A percentile compares a stretch with the other conserved stretches of the same genome.
phyloP scores from a whole-genome alignment of 2,797 vertebrate genomes.

The Anabacerthia variegaticeps region DNA sequence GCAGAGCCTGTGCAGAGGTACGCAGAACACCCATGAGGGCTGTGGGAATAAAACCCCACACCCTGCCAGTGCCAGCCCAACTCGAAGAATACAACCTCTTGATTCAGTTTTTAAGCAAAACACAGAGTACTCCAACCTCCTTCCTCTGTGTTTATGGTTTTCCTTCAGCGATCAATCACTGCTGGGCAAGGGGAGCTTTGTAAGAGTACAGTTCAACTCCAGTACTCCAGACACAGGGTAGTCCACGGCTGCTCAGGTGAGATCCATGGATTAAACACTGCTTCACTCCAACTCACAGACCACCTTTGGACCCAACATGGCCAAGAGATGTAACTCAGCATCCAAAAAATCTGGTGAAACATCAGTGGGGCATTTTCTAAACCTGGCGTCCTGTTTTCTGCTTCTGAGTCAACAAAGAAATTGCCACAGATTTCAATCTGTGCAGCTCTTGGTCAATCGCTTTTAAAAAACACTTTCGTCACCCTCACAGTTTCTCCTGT shows the following conservation, averaged over 20 bases:
- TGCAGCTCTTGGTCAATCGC: background rate
- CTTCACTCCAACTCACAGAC: background rate
- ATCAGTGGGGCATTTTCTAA: background rate
- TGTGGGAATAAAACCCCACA: background rate
- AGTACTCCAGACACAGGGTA: background rate
- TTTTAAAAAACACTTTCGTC: background rate
- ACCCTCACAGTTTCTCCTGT: background rate
- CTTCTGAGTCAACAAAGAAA: background rate
- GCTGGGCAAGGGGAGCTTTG: background rate
- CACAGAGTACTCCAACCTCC: background rate
- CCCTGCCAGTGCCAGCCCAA: background rate
- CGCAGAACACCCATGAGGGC: fast-evolving
- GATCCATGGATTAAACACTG: background rate
- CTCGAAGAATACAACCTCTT: background rate
- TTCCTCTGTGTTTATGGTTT: background rate
- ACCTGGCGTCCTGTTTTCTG: background rate
- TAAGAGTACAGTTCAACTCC: background rate
- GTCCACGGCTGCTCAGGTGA: background rate
- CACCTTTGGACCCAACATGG: background rate
- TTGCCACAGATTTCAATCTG: background rate
- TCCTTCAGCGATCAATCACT: background rate
- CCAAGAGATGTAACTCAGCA: background rate
- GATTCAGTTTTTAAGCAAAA: background rate
- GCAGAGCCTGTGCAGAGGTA: background rate
- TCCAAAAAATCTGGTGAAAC: background rate